Evolutionary conservation across 2,888 invertebrate genomes (phyloP).

Genomic region (Anoplius nigerrimus): DNA sequence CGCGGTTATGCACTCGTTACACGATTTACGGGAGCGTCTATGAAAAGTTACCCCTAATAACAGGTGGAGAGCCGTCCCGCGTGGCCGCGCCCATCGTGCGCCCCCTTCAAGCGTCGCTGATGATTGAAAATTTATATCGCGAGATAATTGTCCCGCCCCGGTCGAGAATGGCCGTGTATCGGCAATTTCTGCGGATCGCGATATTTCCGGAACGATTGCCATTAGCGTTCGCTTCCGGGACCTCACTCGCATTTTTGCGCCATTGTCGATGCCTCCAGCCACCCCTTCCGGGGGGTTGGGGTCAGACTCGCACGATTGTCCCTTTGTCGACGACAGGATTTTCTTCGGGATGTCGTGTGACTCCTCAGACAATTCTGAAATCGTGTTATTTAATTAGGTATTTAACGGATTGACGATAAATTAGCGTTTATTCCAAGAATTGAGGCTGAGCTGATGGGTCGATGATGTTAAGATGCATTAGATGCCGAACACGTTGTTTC

Average conservation of each 20-base stretch:
- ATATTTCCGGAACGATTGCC: not conserved
- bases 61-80: slow-evolving; percentile 11
- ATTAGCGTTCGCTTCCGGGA: not conserved
- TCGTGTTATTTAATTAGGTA: too few relatives aligned
- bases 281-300: too few relatives aligned
- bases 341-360: too few relatives aligned
- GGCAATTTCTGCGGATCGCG: not conserved
- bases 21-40: slow-evolving; percentile 11
- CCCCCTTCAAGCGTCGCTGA: slow-evolving; percentile 36
- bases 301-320: too few relatives aligned
- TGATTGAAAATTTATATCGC: slow-evolving; percentile 61
- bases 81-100: slow-evolving; percentile 8
- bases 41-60: slow-evolving; percentile 48
- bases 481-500: too few relatives aligned
- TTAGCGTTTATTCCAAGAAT: too few relatives aligned
- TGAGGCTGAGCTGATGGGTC: too few relatives aligned
- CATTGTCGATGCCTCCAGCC: too few relatives aligned
- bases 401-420: too few relatives aligned
- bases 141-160: slow-evolving; percentile 57
- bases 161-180: not conserved
- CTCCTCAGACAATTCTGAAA: too few relatives aligned
- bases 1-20: slow-evolving; percentile 43
- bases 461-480: too few relatives aligned
- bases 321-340: too few relatives aligned
- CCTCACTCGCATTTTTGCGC: not conserved